Evolutionary conservation across 2,888 invertebrate species (phyloP).

Genomic region (Polydrusus pterygomalis): DNA sequence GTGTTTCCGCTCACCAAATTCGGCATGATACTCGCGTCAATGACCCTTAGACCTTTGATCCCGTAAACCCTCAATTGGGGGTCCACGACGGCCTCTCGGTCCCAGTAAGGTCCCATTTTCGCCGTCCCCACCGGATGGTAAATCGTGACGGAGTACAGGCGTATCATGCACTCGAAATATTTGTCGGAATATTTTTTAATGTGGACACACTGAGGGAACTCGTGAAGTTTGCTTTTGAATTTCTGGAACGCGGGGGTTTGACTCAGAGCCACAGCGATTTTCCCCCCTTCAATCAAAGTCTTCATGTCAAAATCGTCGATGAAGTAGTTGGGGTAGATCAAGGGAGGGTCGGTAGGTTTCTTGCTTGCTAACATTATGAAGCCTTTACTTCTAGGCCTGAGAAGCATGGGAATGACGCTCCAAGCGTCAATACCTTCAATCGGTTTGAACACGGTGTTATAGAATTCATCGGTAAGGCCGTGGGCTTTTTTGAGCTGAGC

Average conservation of each 20-base stretch:
- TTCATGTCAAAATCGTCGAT: slow-evolving; percentile 86
- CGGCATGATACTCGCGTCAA: slow-evolving; percentile 92
- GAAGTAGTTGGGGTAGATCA: slow-evolving; percentile 95
- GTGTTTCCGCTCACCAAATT: slow-evolving; percentile 90
- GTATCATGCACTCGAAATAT: slow-evolving; percentile 92
- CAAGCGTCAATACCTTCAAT: slow-evolving; percentile 86
- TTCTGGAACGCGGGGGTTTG: slow-evolving; percentile 84
- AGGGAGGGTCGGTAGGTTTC: slow-evolving; percentile 86
- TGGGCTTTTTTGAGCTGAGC: slow-evolving; percentile 87
- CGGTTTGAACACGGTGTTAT: slow-evolving; percentile 82
- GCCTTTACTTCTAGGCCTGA: slow-evolving; percentile 92
- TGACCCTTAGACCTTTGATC: slow-evolving; percentile 84
- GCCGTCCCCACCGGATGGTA: slow-evolving; percentile 90
- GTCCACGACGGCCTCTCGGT: slow-evolving; percentile 88
- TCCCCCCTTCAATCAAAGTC: slow-evolving; percentile 88
- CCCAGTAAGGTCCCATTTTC: slow-evolving; percentile 93
- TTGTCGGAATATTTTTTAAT: slow-evolving; percentile 81
- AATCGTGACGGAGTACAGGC: slow-evolving; percentile 87
- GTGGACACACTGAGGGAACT: slow-evolving; percentile 86
- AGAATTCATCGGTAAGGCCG: slow-evolving; percentile 84
- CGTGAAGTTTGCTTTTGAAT: slow-evolving; percentile 82
- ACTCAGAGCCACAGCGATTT: slow-evolving; percentile 87
- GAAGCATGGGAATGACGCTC: slow-evolving; percentile 88
- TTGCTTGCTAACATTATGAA: slow-evolving; percentile 84
- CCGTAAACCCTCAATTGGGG: slow-evolving; percentile 87